These are phyloP conservation scores for Trematocara marginatum DNA, from an alignment of 2,113 vertebrate genomes.

Conservation along the genomic window DNA sequence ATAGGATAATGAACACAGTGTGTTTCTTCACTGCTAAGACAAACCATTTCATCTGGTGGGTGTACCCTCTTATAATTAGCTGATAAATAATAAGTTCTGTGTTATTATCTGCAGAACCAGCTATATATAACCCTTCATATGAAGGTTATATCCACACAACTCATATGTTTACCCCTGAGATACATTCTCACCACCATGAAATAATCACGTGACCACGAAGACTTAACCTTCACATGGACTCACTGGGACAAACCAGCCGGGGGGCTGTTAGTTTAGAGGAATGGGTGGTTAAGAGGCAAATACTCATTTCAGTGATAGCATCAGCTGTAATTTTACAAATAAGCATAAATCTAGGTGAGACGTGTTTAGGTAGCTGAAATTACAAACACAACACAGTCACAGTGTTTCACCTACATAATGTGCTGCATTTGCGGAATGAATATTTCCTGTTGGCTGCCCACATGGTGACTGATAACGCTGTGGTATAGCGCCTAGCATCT, in stretches of 20 bases:
- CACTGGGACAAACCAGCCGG: not conserved
- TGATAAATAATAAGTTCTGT: not conserved
- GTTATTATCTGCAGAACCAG: not conserved
- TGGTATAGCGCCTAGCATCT: not conserved
- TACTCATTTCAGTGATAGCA: not conserved
- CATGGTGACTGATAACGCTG: not conserved
- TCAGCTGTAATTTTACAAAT: not conserved
- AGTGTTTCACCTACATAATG: not conserved
- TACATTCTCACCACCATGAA: not conserved
- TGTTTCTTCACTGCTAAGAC: not conserved
- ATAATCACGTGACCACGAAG: slow-evolving; percentile 6
- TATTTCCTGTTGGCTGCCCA: slow-evolving; percentile 8
- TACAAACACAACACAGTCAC: not conserved
- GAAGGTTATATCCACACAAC: slow-evolving; percentile 29
- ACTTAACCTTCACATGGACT: slow-evolving; percentile 29
- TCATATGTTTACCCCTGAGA: slow-evolving; percentile 2
- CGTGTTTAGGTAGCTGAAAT: not conserved
- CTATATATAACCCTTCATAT: not conserved
- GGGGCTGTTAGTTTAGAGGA: not conserved
- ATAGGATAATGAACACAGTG: not conserved
- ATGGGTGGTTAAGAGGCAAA: not conserved
- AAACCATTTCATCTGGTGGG: not conserved
- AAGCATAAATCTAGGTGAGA: not conserved
- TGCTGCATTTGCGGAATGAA: not conserved
- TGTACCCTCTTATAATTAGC: not conserved